Conservation (phyloP, 2,888 invertebrate species). For the Spodoptera exigua region DNA sequence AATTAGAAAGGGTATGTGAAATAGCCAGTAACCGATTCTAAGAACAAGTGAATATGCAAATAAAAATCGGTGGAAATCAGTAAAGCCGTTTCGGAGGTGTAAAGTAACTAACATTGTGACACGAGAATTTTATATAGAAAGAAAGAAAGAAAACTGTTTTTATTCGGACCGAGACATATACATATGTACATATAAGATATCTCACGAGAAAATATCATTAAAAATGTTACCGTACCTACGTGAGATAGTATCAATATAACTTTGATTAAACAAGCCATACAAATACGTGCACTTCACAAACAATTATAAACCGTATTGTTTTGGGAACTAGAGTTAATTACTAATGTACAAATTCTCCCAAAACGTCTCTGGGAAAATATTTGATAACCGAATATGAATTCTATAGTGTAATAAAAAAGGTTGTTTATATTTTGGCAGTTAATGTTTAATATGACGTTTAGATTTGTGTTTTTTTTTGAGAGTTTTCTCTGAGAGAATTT, state of each 20-base stretch:
- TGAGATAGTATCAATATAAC: constrained; percentile 29
- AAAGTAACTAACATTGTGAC: too few species aligned
- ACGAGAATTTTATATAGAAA: too few species aligned
- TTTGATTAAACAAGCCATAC: constrained; percentile 30
- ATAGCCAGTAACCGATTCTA: too few species aligned
- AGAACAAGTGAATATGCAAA: too few species aligned
- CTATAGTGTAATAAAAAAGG: constrained; percentile 13
- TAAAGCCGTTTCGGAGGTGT: too few species aligned
- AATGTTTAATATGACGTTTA: constrained; percentile 38
- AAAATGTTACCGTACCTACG: neutral
- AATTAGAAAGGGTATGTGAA: too few species aligned
- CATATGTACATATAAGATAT: constrained; percentile 12
- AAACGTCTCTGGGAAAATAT: constrained; percentile 39
- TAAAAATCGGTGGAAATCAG: too few species aligned
- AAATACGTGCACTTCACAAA: constrained; percentile 24
- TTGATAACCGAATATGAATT: constrained; percentile 31
- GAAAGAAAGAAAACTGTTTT: too few species aligned
- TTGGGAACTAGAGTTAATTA: constrained; percentile 53
- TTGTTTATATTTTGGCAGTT: constrained; percentile 12
- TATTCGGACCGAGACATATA: too few species aligned
- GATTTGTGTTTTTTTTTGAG: constrained; percentile 41
- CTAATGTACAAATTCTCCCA: constrained; percentile 29
- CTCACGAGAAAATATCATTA: constrained; percentile 25
- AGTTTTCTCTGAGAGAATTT: constrained; percentile 39
- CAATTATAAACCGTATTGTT: constrained; percentile 51